Conservation (phyloP, 2,113 vertebrate genomes). For the Syrmaticus mikado region DNA sequence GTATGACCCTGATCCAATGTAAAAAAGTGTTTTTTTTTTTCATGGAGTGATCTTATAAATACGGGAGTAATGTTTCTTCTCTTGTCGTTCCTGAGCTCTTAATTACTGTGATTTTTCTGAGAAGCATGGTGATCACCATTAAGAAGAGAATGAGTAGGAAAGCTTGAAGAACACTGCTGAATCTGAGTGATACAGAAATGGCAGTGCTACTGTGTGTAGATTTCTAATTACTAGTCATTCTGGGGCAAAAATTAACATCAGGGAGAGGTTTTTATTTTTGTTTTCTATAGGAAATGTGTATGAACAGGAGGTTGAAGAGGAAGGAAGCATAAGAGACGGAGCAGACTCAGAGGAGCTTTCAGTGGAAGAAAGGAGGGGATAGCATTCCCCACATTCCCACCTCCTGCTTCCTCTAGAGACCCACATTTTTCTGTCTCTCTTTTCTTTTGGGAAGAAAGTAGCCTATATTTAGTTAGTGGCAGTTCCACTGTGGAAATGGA, state of each 20-base stretch:
- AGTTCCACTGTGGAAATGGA: not conserved
- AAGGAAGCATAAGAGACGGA: not conserved
- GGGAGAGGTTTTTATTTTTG: not conserved
- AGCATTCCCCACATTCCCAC: not conserved
- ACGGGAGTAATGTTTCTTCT: not conserved
- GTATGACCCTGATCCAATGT: rapidly evolving
- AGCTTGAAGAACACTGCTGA: not conserved
- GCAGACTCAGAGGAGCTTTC: not conserved
- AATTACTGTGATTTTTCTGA: not conserved
- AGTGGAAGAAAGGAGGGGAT: not conserved
- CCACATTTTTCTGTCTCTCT: not conserved
- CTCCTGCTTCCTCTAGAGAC: not conserved
- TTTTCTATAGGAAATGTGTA: not conserved
- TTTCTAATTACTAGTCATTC: not conserved
- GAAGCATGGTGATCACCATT: not conserved
- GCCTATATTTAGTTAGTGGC: not conserved
- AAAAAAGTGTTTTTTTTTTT: not conserved
- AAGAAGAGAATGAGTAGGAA: not conserved
- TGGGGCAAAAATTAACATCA: not conserved
- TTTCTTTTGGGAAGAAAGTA: not conserved
- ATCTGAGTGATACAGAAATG: not conserved
- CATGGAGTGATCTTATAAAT: rapidly evolving
- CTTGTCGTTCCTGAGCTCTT: not conserved
- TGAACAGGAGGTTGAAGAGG: not conserved
- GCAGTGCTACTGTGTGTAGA: not conserved